These are phyloP conservation scores for Hippocampus abdominalis DNA, from an alignment of 2,113 vertebrate genomes.

Conservation along the genomic window DNA sequence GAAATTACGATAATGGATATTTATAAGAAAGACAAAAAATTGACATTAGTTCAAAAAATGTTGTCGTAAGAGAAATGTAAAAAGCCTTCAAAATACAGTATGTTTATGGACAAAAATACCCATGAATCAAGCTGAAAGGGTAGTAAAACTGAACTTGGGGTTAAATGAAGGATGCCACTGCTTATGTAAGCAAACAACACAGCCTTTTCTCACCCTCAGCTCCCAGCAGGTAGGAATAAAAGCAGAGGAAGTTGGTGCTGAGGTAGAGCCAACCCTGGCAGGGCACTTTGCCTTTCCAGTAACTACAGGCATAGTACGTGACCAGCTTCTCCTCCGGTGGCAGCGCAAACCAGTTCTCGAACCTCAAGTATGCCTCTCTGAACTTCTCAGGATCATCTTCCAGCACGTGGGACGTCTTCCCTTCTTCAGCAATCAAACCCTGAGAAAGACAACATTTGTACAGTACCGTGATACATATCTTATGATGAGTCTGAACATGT, in stretches of 20 bases:
- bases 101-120: not conserved
- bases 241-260: constrained; percentile 95
- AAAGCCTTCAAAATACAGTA: no score
- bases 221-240: constrained; percentile 95
- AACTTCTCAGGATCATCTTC: constrained; percentile 96
- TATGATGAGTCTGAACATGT: not conserved
- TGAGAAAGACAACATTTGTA: constrained; percentile 41
- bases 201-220: constrained; percentile 80
- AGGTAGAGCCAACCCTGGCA: constrained; percentile 99
- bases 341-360: constrained; percentile 92
- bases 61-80: no score
- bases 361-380: constrained; percentile 88
- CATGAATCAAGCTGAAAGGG: not conserved
- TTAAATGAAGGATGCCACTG: not conserved
- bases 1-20: no score
- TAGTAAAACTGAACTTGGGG: not conserved
- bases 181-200: not conserved
- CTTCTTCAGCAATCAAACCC: constrained; percentile 97
- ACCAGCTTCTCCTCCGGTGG: constrained; percentile 90
- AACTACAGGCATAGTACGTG: constrained; percentile 97
- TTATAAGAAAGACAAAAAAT: no score
- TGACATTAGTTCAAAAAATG: no score
- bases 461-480: not conserved
- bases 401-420: constrained; percentile 80
- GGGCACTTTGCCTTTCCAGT: constrained; percentile 94